Evolutionary conservation across 2,113 vertebrate genomes (phyloP).

Genomic region (Stigmatopora nigra): DNA sequence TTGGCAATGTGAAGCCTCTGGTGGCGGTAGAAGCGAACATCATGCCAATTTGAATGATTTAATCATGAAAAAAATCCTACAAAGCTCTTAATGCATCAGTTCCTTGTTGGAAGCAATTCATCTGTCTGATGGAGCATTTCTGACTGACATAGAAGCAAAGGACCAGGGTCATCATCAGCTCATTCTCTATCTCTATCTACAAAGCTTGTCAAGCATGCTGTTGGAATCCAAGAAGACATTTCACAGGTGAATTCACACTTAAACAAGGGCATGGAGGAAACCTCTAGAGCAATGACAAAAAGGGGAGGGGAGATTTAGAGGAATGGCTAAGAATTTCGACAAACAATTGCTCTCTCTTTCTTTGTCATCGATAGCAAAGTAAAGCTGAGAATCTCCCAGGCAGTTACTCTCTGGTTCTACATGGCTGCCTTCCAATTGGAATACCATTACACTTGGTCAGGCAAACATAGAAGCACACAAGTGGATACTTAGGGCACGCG

Average conservation of each 20-base stretch:
- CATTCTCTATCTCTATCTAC: slow-evolving; percentile 7
- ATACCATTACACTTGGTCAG: slow-evolving; percentile 27
- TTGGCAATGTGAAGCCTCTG: background rate
- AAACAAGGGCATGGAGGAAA: slow-evolving; percentile 13
- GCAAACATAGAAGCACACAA: slow-evolving; percentile 4
- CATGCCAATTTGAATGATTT: background rate
- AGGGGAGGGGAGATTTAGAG: background rate
- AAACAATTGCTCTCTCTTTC: slow-evolving; percentile 3
- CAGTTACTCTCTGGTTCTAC: slow-evolving; percentile 29
- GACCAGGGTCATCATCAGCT: slow-evolving; percentile 13
- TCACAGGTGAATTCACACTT: slow-evolving; percentile 47
- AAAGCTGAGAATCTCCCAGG: slow-evolving; percentile 33
- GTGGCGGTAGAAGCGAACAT: background rate
- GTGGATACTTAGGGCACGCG: slow-evolving; percentile 7
- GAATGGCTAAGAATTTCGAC: slow-evolving; percentile 26
- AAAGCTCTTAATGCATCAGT: background rate
- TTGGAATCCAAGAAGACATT: slow-evolving; percentile 34
- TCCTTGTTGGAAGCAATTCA: slow-evolving; percentile 1
- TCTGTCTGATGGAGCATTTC: slow-evolving; percentile 15
- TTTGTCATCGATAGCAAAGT: slow-evolving; percentile 19
- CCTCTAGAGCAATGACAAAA: slow-evolving; percentile 13
- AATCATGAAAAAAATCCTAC: background rate
- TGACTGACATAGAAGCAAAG: slow-evolving; percentile 4
- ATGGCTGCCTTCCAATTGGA: slow-evolving; percentile 32
- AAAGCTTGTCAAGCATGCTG: slow-evolving; percentile 36